These are phyloP conservation scores for Lagorchestes hirsutus DNA, from an alignment of 2,797 vertebrate genomes.

Conservation along the genomic window DNA sequence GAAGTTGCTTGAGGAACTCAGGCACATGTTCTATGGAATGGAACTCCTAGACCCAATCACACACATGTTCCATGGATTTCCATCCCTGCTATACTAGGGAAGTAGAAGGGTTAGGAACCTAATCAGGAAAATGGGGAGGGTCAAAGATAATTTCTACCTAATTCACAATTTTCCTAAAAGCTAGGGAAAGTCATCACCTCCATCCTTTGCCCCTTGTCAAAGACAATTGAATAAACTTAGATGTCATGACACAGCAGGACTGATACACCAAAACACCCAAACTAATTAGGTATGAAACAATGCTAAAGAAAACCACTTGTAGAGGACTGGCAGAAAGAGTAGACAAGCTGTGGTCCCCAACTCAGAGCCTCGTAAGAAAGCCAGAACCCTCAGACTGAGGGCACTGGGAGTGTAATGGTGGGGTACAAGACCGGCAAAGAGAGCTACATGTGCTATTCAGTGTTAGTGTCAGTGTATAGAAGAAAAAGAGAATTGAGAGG, in stretches of 20 bases:
- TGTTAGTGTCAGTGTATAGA: neutral
- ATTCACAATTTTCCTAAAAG: neutral
- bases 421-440: too few relatives aligned
- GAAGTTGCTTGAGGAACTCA: neutral
- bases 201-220: neutral
- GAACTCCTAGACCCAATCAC: neutral
- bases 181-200: neutral
- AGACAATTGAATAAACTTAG: neutral
- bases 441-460: too few relatives aligned
- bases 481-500: neutral
- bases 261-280: neutral
- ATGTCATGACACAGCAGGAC: neutral
- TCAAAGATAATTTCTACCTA: neutral
- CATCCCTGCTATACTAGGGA: neutral
- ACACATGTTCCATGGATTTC: neutral
- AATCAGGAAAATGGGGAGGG: neutral
- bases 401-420: too few relatives aligned
- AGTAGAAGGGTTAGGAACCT: neutral
- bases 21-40: neutral
- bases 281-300: neutral
- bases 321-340: neutral
- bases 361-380: neutral
- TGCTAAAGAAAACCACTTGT: neutral
- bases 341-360: neutral
- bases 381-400: neutral